Evolutionary conservation across 2,888 invertebrate species (phyloP), one percentile per base, ranked within the genome.

Genomic region (Drosophila nr. fundita): DNA sequence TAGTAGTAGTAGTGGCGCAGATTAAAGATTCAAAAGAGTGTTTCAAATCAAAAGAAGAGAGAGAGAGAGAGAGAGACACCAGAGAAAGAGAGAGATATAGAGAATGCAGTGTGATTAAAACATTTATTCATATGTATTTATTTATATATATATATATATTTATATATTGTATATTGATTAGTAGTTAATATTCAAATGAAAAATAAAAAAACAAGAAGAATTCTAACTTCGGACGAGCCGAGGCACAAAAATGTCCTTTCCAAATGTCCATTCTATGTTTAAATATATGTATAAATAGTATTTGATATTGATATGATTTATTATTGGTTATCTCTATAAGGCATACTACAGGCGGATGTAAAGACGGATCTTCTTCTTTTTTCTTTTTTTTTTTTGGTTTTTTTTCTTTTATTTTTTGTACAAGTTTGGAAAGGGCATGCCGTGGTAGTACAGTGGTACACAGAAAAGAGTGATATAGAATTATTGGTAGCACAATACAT

Each of bases 51-150:
- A 82, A 83, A 87, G 71, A 79, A 84, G 78, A 88, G 74, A 78
- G 45, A 45, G 45, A 45, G 73, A 73, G 34, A 76, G 68, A 82
- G 81, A 86, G 73, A 87, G 78, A 87, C 76, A 80, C 80, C 83
- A 83, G 84, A 87, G 83, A 86, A 76, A 88, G 81, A 89, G 69
- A 84, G 76, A 79, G 76, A 84, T 76, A 76, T 76, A 82, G 87
- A 82, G 76, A 85, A 90, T 81, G 87, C 87, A 88, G 82, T 87
- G 85, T 82, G 81, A 83, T 87, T 90, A 84, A 89, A 89, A 89
- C 82, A 87, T 89, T 83, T 78, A 89, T 76, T 73, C 63, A 78
- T 79, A 70, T 82, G 66, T 80, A 74, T 75, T 57, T 74, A 62
- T 68, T 68, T 73, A 68, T 61, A 59, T 69, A 63, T 61, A 52